phyloP scores from a whole-genome alignment of 2,797 vertebrate species.

The Phoxinus dragarum region DNA sequence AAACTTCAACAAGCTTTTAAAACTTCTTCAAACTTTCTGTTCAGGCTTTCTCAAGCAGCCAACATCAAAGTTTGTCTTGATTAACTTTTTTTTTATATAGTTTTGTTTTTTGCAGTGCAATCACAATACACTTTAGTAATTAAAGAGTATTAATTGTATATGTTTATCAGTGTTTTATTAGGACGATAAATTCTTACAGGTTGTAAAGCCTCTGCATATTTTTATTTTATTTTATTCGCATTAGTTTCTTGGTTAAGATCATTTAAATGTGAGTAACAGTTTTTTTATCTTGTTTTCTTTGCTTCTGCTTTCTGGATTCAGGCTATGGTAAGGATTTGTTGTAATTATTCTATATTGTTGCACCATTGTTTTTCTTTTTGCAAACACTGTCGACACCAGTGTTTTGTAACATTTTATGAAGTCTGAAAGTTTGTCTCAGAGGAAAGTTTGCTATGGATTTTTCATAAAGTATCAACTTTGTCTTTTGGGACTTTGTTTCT shows the following conservation, averaged over 20 bases:
- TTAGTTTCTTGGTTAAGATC: background rate
- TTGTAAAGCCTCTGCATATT: background rate
- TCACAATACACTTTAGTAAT: background rate
- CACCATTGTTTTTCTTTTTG: background rate
- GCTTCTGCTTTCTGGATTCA: constrained; percentile 35
- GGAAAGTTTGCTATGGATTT: too few relatives aligned
- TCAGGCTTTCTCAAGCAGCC: background rate
- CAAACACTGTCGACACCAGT: background rate
- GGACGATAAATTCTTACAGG: background rate
- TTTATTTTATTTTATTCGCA: background rate
- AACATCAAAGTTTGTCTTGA: background rate
- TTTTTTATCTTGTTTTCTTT: constrained; percentile 12
- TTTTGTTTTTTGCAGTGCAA: background rate
- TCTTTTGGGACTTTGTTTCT: background rate
- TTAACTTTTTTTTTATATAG: background rate
- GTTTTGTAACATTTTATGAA: background rate
- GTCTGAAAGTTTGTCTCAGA: background rate
- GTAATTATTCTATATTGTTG: background rate
- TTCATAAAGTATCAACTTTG: background rate
- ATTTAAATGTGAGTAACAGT: constrained; percentile 13
- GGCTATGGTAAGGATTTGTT: constrained; percentile 58
- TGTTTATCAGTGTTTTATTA: background rate
- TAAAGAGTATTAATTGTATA: too few relatives aligned
- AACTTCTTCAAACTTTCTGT: background rate
- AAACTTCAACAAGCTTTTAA: background rate